Base-by-base conservation (phyloP, 2,888 invertebrate genomes). In the Phragmatobia fuliginosa region DNA sequence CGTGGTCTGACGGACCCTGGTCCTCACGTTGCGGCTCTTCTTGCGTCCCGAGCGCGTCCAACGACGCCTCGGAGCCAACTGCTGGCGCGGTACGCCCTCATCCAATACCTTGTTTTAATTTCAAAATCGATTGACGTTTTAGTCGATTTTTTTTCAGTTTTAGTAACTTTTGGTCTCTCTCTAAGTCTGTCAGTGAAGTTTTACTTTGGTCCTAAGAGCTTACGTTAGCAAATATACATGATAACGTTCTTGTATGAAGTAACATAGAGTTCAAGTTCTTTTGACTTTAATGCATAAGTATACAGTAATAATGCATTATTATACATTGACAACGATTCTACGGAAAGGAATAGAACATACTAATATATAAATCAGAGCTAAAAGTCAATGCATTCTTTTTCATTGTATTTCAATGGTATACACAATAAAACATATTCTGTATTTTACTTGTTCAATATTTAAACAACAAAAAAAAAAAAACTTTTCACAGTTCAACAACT, bases 41-140 rank as follows among this genome's bases (percentile, higher is more conserved):
- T 85, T 89, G 77, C 90, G 91, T 0, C 94, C 94, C 14, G 90
- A 87, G 83, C 94, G 94, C 73, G 93, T 87, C 82, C 88, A 91
- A 0, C 89, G 90, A 0, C 92, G 88, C 0, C 87, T 88, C 70
- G 89, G 88, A 11, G 83, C 82, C 28, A 85, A 79, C 78, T 88
- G 66, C 75, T 74, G 62, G 11, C 5, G 36, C 21, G 68, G 69
- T 14, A 60, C 68, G 33, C 72, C 52, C 8, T 59, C 52, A 16
- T 16, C 25, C 25, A 41, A 66, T 59, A 76, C 75, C 79, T 85
- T 79, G 1, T 6, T 59, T n/a, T 36, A 64, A n/a, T 31, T 36
- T 65, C 10, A 71, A 21, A n/a, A n/a, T 33, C 21, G 52, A 32
- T 14, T 38, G 33, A 32, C 7, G 33, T 33, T 69, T 71, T 74